These are phyloP conservation scores for Hymenopus coronatus DNA, from an alignment of 2,888 invertebrate genomes.

Conservation along the genomic window DNA sequence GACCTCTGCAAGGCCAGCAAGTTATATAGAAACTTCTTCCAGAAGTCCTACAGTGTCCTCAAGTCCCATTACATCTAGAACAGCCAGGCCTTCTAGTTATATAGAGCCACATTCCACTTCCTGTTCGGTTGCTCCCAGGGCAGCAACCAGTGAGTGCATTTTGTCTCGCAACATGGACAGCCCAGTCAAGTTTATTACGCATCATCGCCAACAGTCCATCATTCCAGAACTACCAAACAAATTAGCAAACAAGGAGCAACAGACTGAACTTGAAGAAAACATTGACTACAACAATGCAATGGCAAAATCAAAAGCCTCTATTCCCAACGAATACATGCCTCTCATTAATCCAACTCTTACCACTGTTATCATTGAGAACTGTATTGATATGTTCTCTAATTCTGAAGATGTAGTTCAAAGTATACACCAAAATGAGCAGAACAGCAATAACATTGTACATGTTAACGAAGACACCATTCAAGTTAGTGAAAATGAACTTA, in stretches of 20 bases:
- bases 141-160: background rate
- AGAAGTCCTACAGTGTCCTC: background rate
- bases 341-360: background rate
- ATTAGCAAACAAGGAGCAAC: background rate
- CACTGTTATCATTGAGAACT: background rate
- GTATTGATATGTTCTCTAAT: background rate
- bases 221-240: background rate
- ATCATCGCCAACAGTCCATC: background rate
- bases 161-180: background rate
- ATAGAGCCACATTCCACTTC: background rate
- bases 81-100: slow-evolving; percentile 8
- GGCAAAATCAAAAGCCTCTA: background rate
- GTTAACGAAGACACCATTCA: background rate
- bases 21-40: slow-evolving; percentile 20
- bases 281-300: background rate
- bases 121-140: background rate
- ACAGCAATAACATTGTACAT: background rate
- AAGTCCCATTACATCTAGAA: background rate
- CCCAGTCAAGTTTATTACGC: background rate
- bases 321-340: background rate
- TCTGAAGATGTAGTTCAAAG: background rate
- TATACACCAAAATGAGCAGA: background rate
- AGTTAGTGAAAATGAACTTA: background rate
- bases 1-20: slow-evolving; percentile 27
- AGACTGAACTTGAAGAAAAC: background rate